These are phyloP conservation scores for Tamias sibiricus DNA, from an alignment of 2,113 vertebrate genomes.

Conservation along the genomic window DNA sequence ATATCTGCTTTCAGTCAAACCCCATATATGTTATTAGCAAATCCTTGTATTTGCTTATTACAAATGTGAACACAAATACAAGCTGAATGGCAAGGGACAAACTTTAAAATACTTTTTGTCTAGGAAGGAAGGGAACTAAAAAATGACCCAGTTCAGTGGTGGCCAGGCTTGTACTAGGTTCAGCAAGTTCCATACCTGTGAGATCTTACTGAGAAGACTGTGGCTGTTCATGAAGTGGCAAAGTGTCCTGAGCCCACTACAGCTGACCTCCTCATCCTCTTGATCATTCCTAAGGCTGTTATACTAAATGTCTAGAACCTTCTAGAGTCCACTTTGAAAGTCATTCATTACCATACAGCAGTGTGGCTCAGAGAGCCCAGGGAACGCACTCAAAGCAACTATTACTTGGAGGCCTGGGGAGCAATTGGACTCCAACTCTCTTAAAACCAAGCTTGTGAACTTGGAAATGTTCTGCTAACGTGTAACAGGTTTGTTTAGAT, in stretches of 20 bases:
- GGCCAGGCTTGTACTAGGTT: background rate
- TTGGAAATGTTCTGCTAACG: background rate
- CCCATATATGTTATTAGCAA: background rate
- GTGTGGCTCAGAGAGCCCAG: background rate
- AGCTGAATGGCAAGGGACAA: background rate
- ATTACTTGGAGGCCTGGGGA: background rate
- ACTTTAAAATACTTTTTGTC: background rate
- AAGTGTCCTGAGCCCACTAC: background rate
- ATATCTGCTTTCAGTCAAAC: background rate
- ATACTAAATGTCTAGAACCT: background rate
- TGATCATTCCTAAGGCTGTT: background rate
- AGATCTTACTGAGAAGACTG: background rate
- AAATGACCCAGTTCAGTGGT: background rate
- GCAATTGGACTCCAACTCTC: background rate
- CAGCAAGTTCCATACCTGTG: background rate
- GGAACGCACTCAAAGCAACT: fast-evolving
- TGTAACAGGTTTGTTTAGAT: background rate
- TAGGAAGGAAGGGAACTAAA: background rate
- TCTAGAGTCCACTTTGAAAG: background rate
- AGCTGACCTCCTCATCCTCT: background rate
- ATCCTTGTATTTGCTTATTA: background rate
- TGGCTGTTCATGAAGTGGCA: background rate
- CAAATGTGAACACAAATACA: too few species aligned
- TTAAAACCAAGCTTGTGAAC: background rate
- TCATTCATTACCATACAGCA: background rate